Evolutionary conservation across 2,797 vertebrate species (phyloP), one percentile per base, ranked within the genome.

Genomic region (Danionella dracula): DNA sequence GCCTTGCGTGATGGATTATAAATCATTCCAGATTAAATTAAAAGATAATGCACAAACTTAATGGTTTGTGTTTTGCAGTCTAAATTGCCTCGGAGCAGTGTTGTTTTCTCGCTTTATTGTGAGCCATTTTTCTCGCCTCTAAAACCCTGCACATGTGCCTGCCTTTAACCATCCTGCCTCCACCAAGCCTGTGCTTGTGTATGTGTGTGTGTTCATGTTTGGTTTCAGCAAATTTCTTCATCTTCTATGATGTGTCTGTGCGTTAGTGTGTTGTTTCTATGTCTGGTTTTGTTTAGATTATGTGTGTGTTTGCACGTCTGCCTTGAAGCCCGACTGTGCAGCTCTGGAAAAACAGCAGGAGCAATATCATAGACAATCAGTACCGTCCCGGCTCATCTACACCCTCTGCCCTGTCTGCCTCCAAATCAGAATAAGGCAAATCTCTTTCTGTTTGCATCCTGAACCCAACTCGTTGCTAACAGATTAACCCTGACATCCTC

Each of bases 21-120:
- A 99, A 98, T 98, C 96, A 97, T 96, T 98, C 95, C 93, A 97
- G 96, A 99, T 99, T 98, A 98, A 99, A 99, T 99, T 99, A 99
- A 99, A 99, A 99, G 96, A 99, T 99, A 99, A 99, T 97, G 95
- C 94, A 96, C 93, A 96, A 98, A 98, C 93, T 97, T 99, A 98
- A 98, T 99, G 96, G 95, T 98, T 98, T 98, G 96, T 98, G 96
- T 99, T 99, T 99, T 98, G 96, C 95, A 93, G 94, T 93, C 92
- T 95, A 96, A 98, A 98, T 97, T 98, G 96, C 95, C 95, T 98
- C 58, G 79, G 90, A 97, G 95, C 94, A 89, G 90, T 91, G 93
- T 94, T 96, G 93, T 95, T 96, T 96, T 92, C 91, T 89, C 88
- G 91, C 92, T 96, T 97, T 98, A 97, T 96, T 96, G 93, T 92